A percentile compares a stretch with the other conserved stretches of the same genome.
phyloP scores from a whole-genome alignment of 2,113 vertebrate species.

The Arenaria interpres region DNA sequence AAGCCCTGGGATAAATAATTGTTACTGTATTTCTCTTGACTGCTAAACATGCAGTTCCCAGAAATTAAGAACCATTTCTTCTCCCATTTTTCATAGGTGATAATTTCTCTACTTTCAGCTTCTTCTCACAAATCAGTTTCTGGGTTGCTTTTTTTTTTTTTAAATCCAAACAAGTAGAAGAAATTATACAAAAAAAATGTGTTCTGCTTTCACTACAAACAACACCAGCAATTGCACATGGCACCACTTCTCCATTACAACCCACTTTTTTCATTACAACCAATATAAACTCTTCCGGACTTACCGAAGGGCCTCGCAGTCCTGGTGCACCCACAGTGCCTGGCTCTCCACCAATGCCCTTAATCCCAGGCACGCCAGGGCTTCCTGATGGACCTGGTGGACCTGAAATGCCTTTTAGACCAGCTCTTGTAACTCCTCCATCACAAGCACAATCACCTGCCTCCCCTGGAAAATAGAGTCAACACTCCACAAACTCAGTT shows the following conservation, averaged over 20 bases:
- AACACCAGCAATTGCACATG: neutral
- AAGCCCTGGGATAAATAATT: neutral
- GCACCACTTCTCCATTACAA: neutral
- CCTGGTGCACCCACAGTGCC: conserved; percentile 81
- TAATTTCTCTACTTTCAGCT: neutral
- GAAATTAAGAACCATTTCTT: neutral
- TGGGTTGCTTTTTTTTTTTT: neutral
- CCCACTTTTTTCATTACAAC: neutral
- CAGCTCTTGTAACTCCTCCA: conserved; percentile 73
- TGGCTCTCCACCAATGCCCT: conserved; percentile 80
- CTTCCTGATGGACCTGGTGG: conserved; percentile 66
- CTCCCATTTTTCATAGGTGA: neutral
- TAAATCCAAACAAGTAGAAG: neutral
- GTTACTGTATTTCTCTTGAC: neutral
- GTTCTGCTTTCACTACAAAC: neutral
- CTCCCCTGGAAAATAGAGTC: conserved; percentile 77
- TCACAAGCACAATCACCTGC: conserved; percentile 85
- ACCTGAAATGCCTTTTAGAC: conserved; percentile 76
- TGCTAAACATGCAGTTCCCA: neutral
- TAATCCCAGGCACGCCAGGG: conserved; percentile 74
- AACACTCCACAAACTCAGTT: neutral
- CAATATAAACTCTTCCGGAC: neutral
- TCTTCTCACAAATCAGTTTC: neutral
- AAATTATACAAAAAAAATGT: neutral
- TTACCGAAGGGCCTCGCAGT: conserved; percentile 74